Evolutionary conservation across 2,888 invertebrate genomes (phyloP), one percentile per base, ranked within the genome.

Genomic region (Lysandra bellargus): DNA sequence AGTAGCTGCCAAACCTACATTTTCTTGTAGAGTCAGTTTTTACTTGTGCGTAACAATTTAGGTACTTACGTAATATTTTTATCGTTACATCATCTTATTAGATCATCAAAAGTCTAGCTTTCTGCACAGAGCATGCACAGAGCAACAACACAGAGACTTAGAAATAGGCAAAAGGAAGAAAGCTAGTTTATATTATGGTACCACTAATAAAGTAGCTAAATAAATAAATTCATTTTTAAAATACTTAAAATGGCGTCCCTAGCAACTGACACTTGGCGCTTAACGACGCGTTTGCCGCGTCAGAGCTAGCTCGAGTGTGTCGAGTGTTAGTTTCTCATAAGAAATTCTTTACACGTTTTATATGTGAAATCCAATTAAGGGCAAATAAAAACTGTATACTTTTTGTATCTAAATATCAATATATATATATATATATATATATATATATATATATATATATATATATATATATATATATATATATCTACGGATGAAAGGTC

Each of bases 321-420:
- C 64, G 61, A 85, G 83, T 83, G 84, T 82, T 84, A 81, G 81
- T 82, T 83, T 83, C 83, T 80, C 83, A 81, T 79, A 79, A 84
- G 83, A 82, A 80, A 79, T 74, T 40, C 80, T 78, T 80, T 79
- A 80, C 72, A 49, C 78, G 81, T 82, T 80, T 80, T 79, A 78
- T 76, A 61, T 72, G 69, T 23, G 78, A 78, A 79, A 79, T 73
- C 61, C 73, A 79, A 80, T 79, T 79, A 78, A 74, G 79, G 79
- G 74, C 78, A 61, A 40, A 40, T 37, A 72, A 49, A 72, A 77
- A 60, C 6, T 53, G 72, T 74, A 80, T 80, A 30, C 30, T 64
- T 23, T 64, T 23, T 12, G 9, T 64, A 30, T 64, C n/a, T n/a
- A 61, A 61, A 17, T 6, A 61, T n/a, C 61, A 4, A 61, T 23